Evolutionary conservation across 2,888 invertebrate species (phyloP), one percentile per base, ranked within the genome.

Genomic region (Octonoba sinensis): DNA sequence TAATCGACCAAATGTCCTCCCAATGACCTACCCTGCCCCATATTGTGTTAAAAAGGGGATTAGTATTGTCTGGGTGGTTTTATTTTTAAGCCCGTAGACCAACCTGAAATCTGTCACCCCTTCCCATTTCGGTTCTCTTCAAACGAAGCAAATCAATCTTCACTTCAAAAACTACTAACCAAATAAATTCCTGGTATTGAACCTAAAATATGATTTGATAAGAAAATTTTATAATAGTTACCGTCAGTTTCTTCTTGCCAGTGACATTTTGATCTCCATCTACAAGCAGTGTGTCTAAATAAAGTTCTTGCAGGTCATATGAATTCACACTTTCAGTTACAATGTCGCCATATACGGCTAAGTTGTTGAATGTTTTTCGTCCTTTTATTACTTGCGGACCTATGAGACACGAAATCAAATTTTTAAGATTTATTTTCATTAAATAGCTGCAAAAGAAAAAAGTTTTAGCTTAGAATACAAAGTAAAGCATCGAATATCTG

Each of bases 301-400:
- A 71, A 15, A 83, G 46, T 13, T 73, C 70, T n/a, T 46, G 36
- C 20, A 83, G 24, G 18, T 83, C 60, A 54, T 74, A 57, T 3
- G 57, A 47, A 22, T 83, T 83, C 0, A 83, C 78, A 3, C 49
- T 47, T 22, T 59, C 51, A 11, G 81, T 73, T 13, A 57, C 11
- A n/a, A 77, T 62, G 36, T 83, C 71, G 2, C 57, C 73, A 20
- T 59, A 54, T 13, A 70, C 62, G 0, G 62, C 77, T 22, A 84
- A 1, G 0, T 71, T 74, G 11, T 64, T 57, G 27, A 84, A 84
- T 1, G 70, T 65, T 47, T 84, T 84, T 12, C 56, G 51, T 11
- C 84, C 84, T 1, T 69, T 81, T 22, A 84, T 83, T 3, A 73
- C 24, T 66, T 84, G 84, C 15, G 81, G 73, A 62, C 73, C 82